Percentiles rank a stretch among this genome's conserved stretches.
Evolutionary conservation across 2,888 invertebrate species (phyloP).

Genomic region (Tuberolachnus salignus): DNA sequence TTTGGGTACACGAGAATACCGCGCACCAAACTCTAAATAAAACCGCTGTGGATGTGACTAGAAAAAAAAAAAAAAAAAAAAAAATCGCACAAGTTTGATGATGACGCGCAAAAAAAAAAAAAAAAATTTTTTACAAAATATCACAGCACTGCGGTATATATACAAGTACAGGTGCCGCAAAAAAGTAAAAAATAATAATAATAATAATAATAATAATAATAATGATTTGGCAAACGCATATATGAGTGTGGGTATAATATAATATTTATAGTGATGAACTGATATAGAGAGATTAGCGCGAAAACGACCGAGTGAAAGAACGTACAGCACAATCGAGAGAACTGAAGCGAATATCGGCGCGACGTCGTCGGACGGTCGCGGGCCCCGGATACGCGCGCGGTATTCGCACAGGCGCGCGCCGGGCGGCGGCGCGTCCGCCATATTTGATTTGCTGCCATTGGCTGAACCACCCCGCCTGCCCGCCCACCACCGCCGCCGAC

Average conservation of each 20-base stretch:
- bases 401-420: constrained; percentile 37
- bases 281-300: constrained; percentile 17
- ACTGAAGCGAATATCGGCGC: constrained; percentile 50
- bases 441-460: constrained; percentile 47
- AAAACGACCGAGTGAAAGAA: constrained; percentile 15
- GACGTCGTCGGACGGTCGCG: constrained; percentile 1
- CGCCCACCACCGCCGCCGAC: background rate
- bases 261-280: too few relatives aligned
- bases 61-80: too few relatives aligned
- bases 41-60: too few relatives aligned
- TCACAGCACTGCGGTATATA: too few relatives aligned
- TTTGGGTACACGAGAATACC: too few relatives aligned
- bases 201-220: too few relatives aligned
- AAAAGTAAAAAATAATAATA: too few relatives aligned
- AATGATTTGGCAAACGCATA: too few relatives aligned
- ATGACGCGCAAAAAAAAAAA: background rate
- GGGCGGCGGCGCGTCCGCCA: constrained; percentile 36
- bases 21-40: too few relatives aligned
- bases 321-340: constrained; percentile 24
- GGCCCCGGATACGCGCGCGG: constrained; percentile 10
- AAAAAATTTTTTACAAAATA: background rate
- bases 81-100: too few relatives aligned
- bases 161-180: too few relatives aligned
- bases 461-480: background rate
- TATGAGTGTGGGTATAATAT: too few relatives aligned